Evolutionary conservation across 1,140 invertebrate species (phyloP), one percentile per base, ranked within the genome.

Genomic region (Drosophila oshimai): DNA sequence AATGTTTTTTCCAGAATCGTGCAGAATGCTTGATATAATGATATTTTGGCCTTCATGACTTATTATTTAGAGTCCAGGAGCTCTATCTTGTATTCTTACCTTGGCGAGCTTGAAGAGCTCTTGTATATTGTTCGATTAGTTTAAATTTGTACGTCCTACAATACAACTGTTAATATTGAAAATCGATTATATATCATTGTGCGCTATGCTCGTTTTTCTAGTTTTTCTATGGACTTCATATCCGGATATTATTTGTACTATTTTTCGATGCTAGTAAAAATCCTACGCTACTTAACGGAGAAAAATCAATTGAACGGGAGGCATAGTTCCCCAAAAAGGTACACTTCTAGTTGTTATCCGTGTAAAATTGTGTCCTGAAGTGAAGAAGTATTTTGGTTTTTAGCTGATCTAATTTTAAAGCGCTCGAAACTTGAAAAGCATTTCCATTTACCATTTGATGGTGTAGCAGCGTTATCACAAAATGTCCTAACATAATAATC

Each of bases 381-480:
- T 69, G 39, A 65, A 75, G 75, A 80, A 78, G 75, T 78, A 61
- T 54, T 54, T 69, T 34, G 26, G 33, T 74, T 29, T 36, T 26
- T 54, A 36, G 47, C 34, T 61, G 54, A 31, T 60, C 76, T 80
- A 61, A 67, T 29, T 15, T 36, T 71, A 54, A 55, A 69, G 47
- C 60, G 69, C 73, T 83, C 68, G 55, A 81, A 81, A 78, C 77
- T 78, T 81, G 53, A 55, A 55, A 81, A 81, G 78, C 78, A 74
- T 69, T 62, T 24, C n/a, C 51, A 60, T 28, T 42, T 51, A 41
- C 45, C 28, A 50, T 77, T 45, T 45, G 37, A 61, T 47, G 51
- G 20, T 74, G 62, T 60, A 22, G 69, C 58, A 74, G 49, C 36
- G 18, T 18, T 49, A 42, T 24, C 37, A 49, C 26, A 67, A 58